Percentiles rank a stretch among this genome's conserved stretches.
Evolutionary conservation across 2,113 vertebrate species (phyloP).

Genomic region (Budorcas taxicolor): DNA sequence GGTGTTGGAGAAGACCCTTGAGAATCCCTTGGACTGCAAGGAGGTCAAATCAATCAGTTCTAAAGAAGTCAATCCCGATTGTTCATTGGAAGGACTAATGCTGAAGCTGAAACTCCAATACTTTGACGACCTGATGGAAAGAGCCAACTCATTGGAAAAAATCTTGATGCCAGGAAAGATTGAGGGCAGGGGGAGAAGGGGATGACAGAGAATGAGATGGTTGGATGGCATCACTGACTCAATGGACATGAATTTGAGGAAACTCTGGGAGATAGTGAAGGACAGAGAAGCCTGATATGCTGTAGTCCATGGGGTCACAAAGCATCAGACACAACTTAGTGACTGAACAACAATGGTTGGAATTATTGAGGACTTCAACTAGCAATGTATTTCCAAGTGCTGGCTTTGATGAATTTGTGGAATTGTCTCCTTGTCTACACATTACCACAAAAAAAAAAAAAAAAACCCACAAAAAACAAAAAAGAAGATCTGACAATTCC

Average conservation of each 20-base stretch:
- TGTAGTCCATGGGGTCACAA: background rate
- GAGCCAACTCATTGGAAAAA: background rate
- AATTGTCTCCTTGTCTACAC: slow-evolving; percentile 66
- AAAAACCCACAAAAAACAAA: no score
- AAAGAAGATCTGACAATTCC: slow-evolving; percentile 47
- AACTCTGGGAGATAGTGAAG: background rate
- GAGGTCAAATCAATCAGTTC: background rate
- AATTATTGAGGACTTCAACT: slow-evolving; percentile 53
- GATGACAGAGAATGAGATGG: background rate
- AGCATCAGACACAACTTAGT: background rate
- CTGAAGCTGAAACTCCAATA: background rate
- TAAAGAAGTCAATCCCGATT: background rate
- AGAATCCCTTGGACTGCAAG: background rate
- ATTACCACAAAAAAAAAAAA: slow-evolving; percentile 55
- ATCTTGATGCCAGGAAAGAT: rapidly evolving
- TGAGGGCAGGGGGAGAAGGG: background rate
- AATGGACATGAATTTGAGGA: background rate
- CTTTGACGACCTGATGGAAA: background rate
- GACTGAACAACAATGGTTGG: background rate
- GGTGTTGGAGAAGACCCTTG: background rate
- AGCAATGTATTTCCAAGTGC: slow-evolving; percentile 47
- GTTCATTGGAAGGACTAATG: background rate
- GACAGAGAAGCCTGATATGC: background rate
- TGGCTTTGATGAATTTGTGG: slow-evolving; percentile 62
- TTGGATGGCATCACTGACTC: background rate